These are phyloP conservation scores for Aphidius colemani DNA, from an alignment of 2,888 invertebrate species.

Conservation along the genomic window DNA sequence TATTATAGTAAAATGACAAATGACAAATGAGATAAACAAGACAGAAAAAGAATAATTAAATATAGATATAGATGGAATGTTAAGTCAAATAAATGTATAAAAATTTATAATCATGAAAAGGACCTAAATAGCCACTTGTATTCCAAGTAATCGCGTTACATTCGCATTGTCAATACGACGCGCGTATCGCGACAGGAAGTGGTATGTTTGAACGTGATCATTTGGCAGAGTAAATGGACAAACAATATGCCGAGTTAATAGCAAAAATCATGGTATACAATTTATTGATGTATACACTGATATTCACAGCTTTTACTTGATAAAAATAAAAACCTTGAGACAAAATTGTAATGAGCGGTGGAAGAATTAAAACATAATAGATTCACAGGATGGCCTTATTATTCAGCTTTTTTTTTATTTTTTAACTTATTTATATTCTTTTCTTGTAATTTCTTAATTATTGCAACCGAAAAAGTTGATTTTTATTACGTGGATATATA, in stretches of 20 bases:
- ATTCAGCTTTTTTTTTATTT: neutral
- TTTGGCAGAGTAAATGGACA: conserved; percentile 44
- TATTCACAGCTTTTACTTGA: conserved; percentile 11
- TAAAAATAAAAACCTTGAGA: conserved; percentile 5
- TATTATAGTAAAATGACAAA: conserved; percentile 13
- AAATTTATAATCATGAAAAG: conserved; percentile 29
- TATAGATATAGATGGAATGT: no score
- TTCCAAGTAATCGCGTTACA: conserved; percentile 45
- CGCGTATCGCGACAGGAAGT: conserved; percentile 47
- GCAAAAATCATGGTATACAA: neutral
- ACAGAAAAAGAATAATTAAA: conserved; percentile 27
- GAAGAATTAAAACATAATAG: no score
- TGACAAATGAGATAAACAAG: conserved; percentile 9
- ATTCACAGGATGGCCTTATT: no score
- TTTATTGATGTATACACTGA: neutral
- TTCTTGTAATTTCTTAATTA: neutral
- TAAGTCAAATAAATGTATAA: neutral
- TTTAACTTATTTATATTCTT: neutral
- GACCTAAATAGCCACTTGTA: conserved; percentile 31
- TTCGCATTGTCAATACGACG: conserved; percentile 49
- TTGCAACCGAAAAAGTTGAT: no score
- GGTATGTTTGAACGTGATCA: conserved; percentile 54
- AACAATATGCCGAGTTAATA: conserved; percentile 42
- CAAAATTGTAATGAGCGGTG: no score
- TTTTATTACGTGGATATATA: no score